Evolutionary conservation across 2,797 vertebrate genomes (phyloP), one percentile per base, ranked within the genome.

Genomic region (Uromys caudimaculatus): DNA sequence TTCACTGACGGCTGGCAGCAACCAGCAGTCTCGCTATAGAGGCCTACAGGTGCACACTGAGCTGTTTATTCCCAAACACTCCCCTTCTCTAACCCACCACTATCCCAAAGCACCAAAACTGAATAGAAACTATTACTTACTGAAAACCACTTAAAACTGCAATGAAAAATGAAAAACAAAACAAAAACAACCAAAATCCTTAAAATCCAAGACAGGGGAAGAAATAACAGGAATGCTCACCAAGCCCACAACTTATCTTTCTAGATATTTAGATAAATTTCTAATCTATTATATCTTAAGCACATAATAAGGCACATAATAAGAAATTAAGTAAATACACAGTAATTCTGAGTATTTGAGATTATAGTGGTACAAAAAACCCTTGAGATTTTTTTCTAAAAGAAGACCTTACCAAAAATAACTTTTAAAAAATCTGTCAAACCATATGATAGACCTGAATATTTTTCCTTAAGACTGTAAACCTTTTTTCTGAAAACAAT

Each of bases 231-330:
- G 96, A 95, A 96, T 96, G 97, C 97, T 98, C 98, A 99, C 97
- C 98, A 98, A 99, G 97, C 95, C 95, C 97, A 98, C 97, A 98
- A 98, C 98, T 98, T 97, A 98, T 98, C 98, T 98, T 98, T 98
- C 97, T 98, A 98, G 98, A 98, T 98, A 99, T 95, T 98, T 96
- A 98, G 97, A 98, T 97, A 98, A 98, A 98, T 98, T 95, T 98
- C 98, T 99, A 98, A 98, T 97, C 98, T 99, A 98, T 95, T 96
- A 10, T 98, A 98, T 98, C 97, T 98, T 98, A 99, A 98, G 98
- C 98, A 99, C 97, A 98, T 98, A 98, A 98, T 99, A 99, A 99
- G 99, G 99, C 99, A 99, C 99, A 95, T 99, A 98, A 98, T 98
- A 99, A 99, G 98, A 99, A 99, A 99, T 98, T 95, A 99, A 98